Evolutionary conservation across 2,888 invertebrate species (phyloP).

Genomic region (Netelia fuscicornis): DNA sequence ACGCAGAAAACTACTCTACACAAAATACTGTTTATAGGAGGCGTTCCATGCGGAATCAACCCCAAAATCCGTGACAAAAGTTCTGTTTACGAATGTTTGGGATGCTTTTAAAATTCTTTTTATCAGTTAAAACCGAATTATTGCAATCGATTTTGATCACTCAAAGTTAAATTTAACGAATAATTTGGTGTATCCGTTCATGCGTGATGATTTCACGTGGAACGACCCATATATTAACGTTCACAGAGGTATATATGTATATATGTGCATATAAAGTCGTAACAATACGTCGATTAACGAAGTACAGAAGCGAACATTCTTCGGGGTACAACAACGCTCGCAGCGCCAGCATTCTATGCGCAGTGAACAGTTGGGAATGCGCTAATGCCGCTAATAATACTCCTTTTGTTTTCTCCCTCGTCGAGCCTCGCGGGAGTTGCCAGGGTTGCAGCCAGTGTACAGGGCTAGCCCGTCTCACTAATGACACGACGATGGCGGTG

Average conservation of each 20-base stretch:
- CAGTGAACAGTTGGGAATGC: slow-evolving; percentile 75
- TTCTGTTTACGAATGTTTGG: neutral
- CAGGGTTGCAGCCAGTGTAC: slow-evolving; percentile 25
- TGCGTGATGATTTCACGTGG: neutral
- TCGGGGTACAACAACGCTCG: slow-evolving; percentile 74
- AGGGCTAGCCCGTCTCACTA: slow-evolving; percentile 47
- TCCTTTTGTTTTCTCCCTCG: slow-evolving; percentile 74
- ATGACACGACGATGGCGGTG: slow-evolving; percentile 47
- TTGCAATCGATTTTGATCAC: neutral
- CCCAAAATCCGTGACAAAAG: no score
- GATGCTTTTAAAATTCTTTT: neutral
- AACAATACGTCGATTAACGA: slow-evolving; percentile 80
- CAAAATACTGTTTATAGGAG: neutral
- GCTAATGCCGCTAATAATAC: slow-evolving; percentile 79
- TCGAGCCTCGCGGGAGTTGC: slow-evolving; percentile 48
- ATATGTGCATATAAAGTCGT: slow-evolving; percentile 33
- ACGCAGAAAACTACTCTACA: neutral
- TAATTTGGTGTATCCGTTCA: neutral
- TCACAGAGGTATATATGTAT: neutral
- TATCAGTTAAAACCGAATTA: neutral
- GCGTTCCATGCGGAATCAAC: neutral
- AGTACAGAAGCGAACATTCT: slow-evolving; percentile 76
- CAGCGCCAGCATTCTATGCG: slow-evolving; percentile 63
- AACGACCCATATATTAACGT: neutral
- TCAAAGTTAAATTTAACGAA: neutral